These are phyloP conservation scores for Alces alces DNA, from an alignment of 2,113 vertebrate species.

Conservation along the genomic window DNA sequence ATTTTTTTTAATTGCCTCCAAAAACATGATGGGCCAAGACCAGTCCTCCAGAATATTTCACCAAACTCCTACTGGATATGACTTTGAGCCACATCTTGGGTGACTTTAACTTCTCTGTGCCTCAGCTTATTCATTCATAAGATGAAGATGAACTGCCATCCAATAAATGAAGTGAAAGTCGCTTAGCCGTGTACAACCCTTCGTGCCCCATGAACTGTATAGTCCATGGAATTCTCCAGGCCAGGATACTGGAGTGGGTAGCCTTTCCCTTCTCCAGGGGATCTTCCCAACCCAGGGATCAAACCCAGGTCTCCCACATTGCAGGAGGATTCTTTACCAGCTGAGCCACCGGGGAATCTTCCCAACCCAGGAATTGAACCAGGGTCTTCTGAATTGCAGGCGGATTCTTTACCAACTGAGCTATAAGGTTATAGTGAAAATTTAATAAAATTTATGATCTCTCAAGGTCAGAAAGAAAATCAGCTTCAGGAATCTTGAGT, in stretches of 20 bases:
- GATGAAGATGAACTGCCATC: neutral
- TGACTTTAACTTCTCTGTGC: neutral
- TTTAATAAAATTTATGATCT: neutral
- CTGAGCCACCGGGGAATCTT: neutral
- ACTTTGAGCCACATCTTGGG: neutral
- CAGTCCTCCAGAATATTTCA: neutral
- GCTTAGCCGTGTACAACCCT: fast-evolving
- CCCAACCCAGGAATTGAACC: fast-evolving
- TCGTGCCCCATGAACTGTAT: neutral
- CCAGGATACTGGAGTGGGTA: neutral
- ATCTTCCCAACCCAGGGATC: neutral
- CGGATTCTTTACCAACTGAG: neutral
- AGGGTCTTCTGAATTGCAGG: neutral
- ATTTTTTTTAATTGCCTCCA: neutral
- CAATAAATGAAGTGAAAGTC: neutral
- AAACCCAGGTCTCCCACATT: neutral
- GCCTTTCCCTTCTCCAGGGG: neutral
- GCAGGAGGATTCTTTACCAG: neutral
- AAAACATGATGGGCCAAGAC: neutral
- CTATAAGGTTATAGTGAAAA: neutral
- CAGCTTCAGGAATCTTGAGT: neutral
- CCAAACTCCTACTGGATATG: neutral
- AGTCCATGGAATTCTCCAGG: neutral
- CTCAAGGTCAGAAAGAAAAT: neutral
- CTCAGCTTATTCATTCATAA: neutral